These are phyloP conservation scores for Drosophila cardini DNA, from an alignment of 1,140 invertebrate species.

Conservation along the genomic window DNA sequence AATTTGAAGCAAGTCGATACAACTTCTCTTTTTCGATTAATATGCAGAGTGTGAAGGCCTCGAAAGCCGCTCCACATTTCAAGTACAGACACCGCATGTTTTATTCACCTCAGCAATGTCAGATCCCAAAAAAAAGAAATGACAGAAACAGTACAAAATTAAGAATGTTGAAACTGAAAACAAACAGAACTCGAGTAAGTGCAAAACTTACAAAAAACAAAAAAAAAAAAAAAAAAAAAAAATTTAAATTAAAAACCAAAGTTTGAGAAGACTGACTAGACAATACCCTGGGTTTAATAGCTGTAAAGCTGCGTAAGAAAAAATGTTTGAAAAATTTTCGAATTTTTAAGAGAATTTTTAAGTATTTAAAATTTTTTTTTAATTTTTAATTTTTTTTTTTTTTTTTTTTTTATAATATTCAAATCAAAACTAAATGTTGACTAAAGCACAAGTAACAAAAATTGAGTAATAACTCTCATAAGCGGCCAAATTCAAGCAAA, in stretches of 20 bases:
- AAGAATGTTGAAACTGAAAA: constrained; percentile 34
- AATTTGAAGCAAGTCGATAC: neutral
- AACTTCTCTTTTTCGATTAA: constrained; percentile 25
- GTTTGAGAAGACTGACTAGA: neutral
- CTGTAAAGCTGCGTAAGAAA: neutral
- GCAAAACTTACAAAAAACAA: constrained; percentile 16
- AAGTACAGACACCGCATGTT: constrained; percentile 50
- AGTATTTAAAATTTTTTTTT: too few relatives aligned
- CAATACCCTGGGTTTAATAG: constrained; percentile 28
- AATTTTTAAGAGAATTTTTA: too few relatives aligned
- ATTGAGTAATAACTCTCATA: too few relatives aligned
- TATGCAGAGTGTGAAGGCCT: constrained; percentile 35
- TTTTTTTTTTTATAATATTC: too few relatives aligned
- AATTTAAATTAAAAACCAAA: neutral
- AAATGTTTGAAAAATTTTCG: too few relatives aligned
- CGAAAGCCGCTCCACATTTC: constrained; percentile 48
- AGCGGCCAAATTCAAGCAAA: too few relatives aligned
- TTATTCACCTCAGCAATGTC: constrained; percentile 53
- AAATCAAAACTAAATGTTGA: too few relatives aligned
- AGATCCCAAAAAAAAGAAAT: constrained; percentile 23
- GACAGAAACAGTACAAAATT: neutral
- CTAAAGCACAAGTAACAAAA: too few relatives aligned
- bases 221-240: neutral
- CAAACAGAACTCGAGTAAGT: constrained; percentile 26
- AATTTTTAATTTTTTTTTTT: too few relatives aligned